A percentile compares a stretch with the other conserved stretches of the same genome.
These are phyloP conservation scores for Balanococcus diminutus DNA, from an alignment of 2,888 invertebrate species.

Conservation along the genomic window DNA sequence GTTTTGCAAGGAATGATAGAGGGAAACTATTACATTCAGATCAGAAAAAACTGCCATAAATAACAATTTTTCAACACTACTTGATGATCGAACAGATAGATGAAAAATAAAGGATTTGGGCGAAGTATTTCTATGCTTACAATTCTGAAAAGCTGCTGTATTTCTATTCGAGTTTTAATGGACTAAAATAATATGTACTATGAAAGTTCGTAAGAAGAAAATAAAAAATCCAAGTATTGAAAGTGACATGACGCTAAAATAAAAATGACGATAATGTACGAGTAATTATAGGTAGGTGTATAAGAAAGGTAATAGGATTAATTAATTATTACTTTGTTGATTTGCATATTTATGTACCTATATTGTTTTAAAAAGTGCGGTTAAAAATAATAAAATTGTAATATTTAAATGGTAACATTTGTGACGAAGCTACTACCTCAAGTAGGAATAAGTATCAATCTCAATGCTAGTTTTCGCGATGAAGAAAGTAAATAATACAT, in stretches of 20 bases:
- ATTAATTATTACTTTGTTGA: too few species aligned
- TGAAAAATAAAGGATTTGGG: neutral
- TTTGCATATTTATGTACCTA: neutral
- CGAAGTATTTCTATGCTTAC: neutral
- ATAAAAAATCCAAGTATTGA: neutral
- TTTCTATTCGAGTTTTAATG: neutral
- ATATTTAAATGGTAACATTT: constrained; percentile 4
- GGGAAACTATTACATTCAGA: too few species aligned
- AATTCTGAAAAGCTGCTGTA: neutral
- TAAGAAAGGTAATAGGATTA: neutral
- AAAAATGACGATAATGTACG: neutral
- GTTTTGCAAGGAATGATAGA: too few species aligned
- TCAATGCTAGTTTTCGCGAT: neutral
- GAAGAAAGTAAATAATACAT: too few species aligned
- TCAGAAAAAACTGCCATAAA: too few species aligned
- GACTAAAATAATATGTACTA: neutral
- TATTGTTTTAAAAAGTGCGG: neutral
- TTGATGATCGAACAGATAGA: too few species aligned
- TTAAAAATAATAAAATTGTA: neutral
- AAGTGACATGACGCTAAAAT: neutral
- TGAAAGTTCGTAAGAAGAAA: neutral
- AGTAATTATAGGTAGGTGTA: too few species aligned
- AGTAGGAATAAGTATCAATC: neutral
- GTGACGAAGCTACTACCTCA: neutral
- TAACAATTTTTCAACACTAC: too few species aligned